phyloP scores from a whole-genome alignment of 2,888 invertebrate genomes.

The Gymnosoma rotundatum region DNA sequence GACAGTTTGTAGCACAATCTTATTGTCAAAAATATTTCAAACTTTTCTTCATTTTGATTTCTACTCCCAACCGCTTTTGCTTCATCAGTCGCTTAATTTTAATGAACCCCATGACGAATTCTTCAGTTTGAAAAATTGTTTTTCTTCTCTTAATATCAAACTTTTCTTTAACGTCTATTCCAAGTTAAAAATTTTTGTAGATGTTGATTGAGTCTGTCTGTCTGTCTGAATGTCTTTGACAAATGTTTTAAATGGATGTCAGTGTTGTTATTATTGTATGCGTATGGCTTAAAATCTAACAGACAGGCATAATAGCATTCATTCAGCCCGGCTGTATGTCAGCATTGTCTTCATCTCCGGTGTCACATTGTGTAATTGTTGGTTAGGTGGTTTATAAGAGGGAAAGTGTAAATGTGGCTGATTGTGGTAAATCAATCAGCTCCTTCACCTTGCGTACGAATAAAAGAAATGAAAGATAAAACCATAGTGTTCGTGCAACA shows the following conservation, averaged over 20 bases:
- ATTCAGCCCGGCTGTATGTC: constrained; percentile 37
- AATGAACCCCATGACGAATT: constrained; percentile 49
- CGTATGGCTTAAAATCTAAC: background rate
- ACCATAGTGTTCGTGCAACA: background rate
- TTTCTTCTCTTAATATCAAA: constrained; percentile 38
- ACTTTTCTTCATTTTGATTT: constrained; percentile 1
- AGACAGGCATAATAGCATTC: background rate
- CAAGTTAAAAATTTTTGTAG: constrained; percentile 2
- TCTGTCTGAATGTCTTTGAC: constrained; percentile 61
- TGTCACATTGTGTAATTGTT: constrained; percentile 60
- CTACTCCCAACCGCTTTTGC: background rate
- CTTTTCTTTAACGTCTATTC: constrained; percentile 32
- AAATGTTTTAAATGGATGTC: constrained; percentile 69
- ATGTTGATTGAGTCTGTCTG: constrained; percentile 17
- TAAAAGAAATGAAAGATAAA: background rate
- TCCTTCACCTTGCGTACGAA: constrained; percentile 32
- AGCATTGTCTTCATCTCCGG: constrained; percentile 54
- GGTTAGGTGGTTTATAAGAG: constrained; percentile 38
- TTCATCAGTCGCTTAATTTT: constrained; percentile 34
- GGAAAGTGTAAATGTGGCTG: constrained; percentile 62
- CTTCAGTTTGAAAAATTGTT: constrained; percentile 46
- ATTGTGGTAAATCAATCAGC: constrained; percentile 66
- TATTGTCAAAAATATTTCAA: constrained; percentile 57
- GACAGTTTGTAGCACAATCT: constrained; percentile 59
- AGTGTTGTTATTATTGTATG: constrained; percentile 42